These are phyloP conservation scores for Drosophila setosimentum DNA, from an alignment of 2,888 invertebrate genomes.

Conservation along the genomic window DNA sequence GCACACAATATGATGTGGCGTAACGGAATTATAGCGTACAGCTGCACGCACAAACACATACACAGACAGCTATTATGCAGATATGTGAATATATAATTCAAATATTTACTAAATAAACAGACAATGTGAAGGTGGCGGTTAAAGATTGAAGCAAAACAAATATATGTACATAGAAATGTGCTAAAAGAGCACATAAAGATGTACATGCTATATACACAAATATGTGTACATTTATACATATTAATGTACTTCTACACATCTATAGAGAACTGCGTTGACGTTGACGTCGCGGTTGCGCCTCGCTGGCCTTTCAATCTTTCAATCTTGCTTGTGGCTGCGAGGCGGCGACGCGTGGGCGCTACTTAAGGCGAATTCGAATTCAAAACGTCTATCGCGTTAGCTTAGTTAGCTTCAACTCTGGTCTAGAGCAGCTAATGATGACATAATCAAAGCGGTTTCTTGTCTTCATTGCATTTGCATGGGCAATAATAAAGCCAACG, in stretches of 20 bases:
- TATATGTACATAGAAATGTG: conserved; percentile 13
- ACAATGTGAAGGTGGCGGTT: conserved; percentile 57
- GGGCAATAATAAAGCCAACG: conserved; percentile 4
- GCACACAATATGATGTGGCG: conserved; percentile 54
- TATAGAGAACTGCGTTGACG: conserved; percentile 29
- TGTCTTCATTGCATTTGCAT: conserved; percentile 50
- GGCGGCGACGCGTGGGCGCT: conserved; percentile 63
- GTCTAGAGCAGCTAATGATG: conserved; percentile 41
- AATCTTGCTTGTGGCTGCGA: conserved; percentile 20
- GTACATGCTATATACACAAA: neutral
- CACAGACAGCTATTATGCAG: conserved; percentile 6
- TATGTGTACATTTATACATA: conserved; percentile 17
- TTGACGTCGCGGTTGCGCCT: conserved; percentile 65
- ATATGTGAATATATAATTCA: conserved; percentile 49
- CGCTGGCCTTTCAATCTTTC: conserved; percentile 54
- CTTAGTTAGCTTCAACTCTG: conserved; percentile 40
- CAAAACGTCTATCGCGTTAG: conserved; percentile 33
- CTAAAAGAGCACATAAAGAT: conserved; percentile 23
- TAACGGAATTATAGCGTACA: conserved; percentile 58
- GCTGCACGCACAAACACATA: conserved; percentile 16
- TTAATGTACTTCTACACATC: conserved; percentile 1
- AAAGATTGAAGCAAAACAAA: conserved; percentile 45
- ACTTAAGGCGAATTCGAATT: conserved; percentile 51
- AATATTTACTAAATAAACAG: conserved; percentile 72
- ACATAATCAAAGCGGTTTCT: conserved; percentile 64